A percentile compares a stretch with the other conserved stretches of the same genome.
These are phyloP conservation scores for Sminthopsis crassicaudata DNA, from an alignment of 2,113 vertebrate species.

Conservation along the genomic window DNA sequence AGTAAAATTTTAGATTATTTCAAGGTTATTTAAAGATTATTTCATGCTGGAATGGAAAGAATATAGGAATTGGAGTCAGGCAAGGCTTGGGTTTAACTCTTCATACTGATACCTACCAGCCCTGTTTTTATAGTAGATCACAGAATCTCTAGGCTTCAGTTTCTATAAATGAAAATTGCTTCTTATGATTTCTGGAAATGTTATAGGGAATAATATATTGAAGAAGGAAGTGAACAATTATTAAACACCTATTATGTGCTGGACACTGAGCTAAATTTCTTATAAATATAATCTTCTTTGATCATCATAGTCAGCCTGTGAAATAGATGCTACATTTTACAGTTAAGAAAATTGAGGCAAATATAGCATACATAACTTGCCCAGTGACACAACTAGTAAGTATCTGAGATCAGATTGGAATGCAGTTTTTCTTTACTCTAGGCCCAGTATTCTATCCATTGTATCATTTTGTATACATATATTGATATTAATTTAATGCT, in stretches of 20 bases:
- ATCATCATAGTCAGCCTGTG: neutral
- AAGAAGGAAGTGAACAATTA: neutral
- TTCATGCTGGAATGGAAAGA: neutral
- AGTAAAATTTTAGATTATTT: neutral
- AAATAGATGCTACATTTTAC: neutral
- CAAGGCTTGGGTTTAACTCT: neutral
- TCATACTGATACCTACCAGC: neutral
- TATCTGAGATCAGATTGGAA: neutral
- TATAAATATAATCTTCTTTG: neutral
- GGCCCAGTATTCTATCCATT: neutral
- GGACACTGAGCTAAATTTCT: neutral
- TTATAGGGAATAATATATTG: neutral
- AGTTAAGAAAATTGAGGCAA: neutral
- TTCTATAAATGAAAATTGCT: neutral
- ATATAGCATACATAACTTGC: neutral
- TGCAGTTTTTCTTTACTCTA: neutral
- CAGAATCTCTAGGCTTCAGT: neutral
- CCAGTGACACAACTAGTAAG: neutral
- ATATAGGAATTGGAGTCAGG: neutral
- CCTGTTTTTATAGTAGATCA: neutral
- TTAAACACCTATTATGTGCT: neutral
- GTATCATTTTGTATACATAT: neutral
- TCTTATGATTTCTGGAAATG: neutral
- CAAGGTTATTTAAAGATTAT: neutral
- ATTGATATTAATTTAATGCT: no score